Evolutionary conservation across 1,140 invertebrate species (phyloP), one percentile per base, ranked within the genome.

Genomic region (Bombus superbus): DNA sequence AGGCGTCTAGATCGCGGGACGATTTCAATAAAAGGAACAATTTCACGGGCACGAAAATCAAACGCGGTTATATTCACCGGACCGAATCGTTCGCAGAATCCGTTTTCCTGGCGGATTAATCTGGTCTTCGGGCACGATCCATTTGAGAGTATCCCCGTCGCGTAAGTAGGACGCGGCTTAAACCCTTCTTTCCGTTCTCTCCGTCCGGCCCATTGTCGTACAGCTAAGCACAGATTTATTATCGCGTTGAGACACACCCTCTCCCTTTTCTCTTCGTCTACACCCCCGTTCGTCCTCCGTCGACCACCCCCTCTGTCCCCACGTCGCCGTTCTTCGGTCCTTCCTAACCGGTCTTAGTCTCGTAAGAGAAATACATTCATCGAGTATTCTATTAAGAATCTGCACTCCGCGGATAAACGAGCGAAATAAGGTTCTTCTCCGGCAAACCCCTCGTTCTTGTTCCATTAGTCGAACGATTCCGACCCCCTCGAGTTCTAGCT

Each of bases 301-400:
- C 59, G 28, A n/a, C 59, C 42, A 5, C 59, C 28, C 71, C 59
- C 64, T 59, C 71, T 80, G 72, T 25, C 32, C 38, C 75, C 69
- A 47, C 74, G 40, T 72, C n/a, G 35, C 72, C 57, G 69, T 69
- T 68, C 83, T 83, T 71, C 35, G 77, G 79, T 83, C 76, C 85
- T 68, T 76, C 28, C 85, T 89, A 89, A 89, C 91, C 85, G 87
- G 88, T 88, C 89, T 86, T 86, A 87, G 88, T 88, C 92, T 88
- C 89, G 88, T 88, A 92, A 92, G 91, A 92, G 91, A 92, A 93
- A 92, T 92, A 91, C 91, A 92, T 93, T 93, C 92, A 93, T 93
- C 92, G 92, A 92, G 91, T 92, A 92, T 93, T 93, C 92, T 93
- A 93, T 93, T 93, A 93, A 92, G 92, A 92, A 92, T 92, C 91